Percentiles rank a stretch among this genome's conserved stretches.
Conservation (phyloP, 2,888 invertebrate species). For the Drosophila testacea region DNA sequence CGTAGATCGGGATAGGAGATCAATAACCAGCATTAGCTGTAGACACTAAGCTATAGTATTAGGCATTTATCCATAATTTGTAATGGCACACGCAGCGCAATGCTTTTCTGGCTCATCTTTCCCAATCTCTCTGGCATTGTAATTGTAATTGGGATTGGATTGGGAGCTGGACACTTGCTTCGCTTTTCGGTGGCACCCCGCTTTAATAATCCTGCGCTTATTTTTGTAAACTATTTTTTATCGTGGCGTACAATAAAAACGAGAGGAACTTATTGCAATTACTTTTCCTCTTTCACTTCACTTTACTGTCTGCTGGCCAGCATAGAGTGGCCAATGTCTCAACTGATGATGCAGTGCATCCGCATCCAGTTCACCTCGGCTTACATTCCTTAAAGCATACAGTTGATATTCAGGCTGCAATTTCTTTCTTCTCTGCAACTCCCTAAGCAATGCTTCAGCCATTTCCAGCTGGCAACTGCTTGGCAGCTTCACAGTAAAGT, state of each 20-base stretch:
- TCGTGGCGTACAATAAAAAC: constrained; percentile 62
- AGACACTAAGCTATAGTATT: constrained; percentile 56
- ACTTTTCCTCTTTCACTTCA: constrained; percentile 7
- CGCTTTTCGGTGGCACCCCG: constrained; percentile 74
- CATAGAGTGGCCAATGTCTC: constrained; percentile 67
- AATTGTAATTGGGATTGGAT: not conserved
- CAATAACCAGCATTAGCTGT: constrained; percentile 13
- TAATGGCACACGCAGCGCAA: constrained; percentile 60
- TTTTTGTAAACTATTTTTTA: constrained; percentile 62
- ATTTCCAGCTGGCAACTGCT: constrained; percentile 62
- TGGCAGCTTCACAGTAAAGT: constrained; percentile 70
- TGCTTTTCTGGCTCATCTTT: constrained; percentile 62
- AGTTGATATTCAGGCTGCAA: constrained; percentile 62
- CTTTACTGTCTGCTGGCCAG: constrained; percentile 46
- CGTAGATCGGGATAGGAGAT: not conserved
- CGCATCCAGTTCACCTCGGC: constrained; percentile 27
- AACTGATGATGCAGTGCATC: constrained; percentile 67
- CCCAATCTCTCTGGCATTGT: constrained; percentile 1
- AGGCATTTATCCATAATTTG: constrained; percentile 66
- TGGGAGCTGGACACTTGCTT: constrained; percentile 59
- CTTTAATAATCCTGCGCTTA: constrained; percentile 76
- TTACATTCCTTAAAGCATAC: constrained; percentile 48
- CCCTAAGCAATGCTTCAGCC: constrained; percentile 73
- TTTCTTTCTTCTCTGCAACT: constrained; percentile 70
- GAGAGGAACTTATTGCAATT: constrained; percentile 45